Evolutionary conservation across 2,888 invertebrate species (phyloP).

Genomic region (Drosophila monieri): DNA sequence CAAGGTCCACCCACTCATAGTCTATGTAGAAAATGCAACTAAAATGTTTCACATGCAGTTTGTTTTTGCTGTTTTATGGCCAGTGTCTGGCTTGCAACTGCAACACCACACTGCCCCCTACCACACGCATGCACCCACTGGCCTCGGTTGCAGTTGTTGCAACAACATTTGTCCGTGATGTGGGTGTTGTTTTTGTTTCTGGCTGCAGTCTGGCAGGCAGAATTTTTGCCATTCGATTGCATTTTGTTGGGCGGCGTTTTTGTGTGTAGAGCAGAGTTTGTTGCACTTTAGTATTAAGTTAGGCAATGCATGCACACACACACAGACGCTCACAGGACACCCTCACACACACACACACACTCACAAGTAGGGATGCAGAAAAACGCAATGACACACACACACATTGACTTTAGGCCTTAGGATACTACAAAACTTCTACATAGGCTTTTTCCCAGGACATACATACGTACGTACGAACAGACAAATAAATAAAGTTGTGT

Average conservation of each 20-base stretch:
- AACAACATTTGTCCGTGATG: slow-evolving; percentile 23
- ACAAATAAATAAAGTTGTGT: slow-evolving; percentile 4
- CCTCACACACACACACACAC: slow-evolving; percentile 6
- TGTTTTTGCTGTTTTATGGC: slow-evolving; percentile 71
- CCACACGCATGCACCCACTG: neutral
- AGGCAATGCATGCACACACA: slow-evolving; percentile 46
- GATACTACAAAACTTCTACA: slow-evolving; percentile 43
- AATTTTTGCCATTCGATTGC: slow-evolving; percentile 77
- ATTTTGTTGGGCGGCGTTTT: slow-evolving; percentile 61
- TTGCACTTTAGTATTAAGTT: slow-evolving; percentile 62
- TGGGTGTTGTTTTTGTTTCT: slow-evolving; percentile 6
- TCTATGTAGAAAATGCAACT: slow-evolving; percentile 74
- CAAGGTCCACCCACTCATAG: slow-evolving; percentile 31
- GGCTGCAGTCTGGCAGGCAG: slow-evolving; percentile 72
- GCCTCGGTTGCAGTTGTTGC: slow-evolving; percentile 38
- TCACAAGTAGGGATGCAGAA: slow-evolving; percentile 48
- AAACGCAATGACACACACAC: slow-evolving; percentile 60
- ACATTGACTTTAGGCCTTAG: slow-evolving; percentile 31
- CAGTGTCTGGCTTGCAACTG: slow-evolving; percentile 57
- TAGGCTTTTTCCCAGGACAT: slow-evolving; percentile 32
- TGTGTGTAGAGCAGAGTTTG: slow-evolving; percentile 58
- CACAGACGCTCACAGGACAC: slow-evolving; percentile 3
- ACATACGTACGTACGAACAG: neutral
- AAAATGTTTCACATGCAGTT: slow-evolving; percentile 68
- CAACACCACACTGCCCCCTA: neutral